Base-by-base conservation (phyloP, 2,888 invertebrate species). In the Phoronis australis region DNA sequence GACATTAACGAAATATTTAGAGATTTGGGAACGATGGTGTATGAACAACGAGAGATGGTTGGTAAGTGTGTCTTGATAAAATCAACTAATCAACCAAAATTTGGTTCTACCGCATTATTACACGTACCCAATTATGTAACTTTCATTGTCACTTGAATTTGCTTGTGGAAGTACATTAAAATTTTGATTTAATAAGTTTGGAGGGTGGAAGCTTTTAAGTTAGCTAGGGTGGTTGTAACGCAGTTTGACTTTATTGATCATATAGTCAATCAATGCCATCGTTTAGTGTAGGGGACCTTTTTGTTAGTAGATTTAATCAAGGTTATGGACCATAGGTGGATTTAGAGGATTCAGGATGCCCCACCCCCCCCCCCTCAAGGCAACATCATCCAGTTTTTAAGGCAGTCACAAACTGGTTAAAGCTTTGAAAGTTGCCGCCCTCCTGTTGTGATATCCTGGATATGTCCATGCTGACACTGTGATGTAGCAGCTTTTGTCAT, bases 1-100 rank as follows among this genome's bases (percentile, higher is more conserved):
- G 92, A 91, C 58, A 94, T 96, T 47, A 96, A 96, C 80, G 88
- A 93, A 79, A 95, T 96, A 69, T 96, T 96, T 80, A 91, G 91
- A 80, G 93, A 95, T 75, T 81, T 96, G 50, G 94, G 93, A 37
- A 84, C 90, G 38, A 82, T 96, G 81, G 90, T 96, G 20, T 90
- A 94, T 73, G 87, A 91, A 59, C 95, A 96, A 77, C 93, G 93
- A n/a, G 84, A 87, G 62, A 83, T 87, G 3, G 86, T 96, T 44
- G 93, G 77, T 78, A 61, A 31, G 15, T 31, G 15, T 31, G 31
- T 15, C 31, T 31, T 31, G 31, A 9, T 31, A 15, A 31, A 31
- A 15, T 31, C 31, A 31, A 31, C 9, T 31, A 15, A 31, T 12
- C 9, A 31, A 31, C n/a, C n/a, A n/a, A n/a, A n/a, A n/a, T n/a